Conservation (phyloP, 92 coral and sea anemone species). For the Paragorgia papillata region DNA sequence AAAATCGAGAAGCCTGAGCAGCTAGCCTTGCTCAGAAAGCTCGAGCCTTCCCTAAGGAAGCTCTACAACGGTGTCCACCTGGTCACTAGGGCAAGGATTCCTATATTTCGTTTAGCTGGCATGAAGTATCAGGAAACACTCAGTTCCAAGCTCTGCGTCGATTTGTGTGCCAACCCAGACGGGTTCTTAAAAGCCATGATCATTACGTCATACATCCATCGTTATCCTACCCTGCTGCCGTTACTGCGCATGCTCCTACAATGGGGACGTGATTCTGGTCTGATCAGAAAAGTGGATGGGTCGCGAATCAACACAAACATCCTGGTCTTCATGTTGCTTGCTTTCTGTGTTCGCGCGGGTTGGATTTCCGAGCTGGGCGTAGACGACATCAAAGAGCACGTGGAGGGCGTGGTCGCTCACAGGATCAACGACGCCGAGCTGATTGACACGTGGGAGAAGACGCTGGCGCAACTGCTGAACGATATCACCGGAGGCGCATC, state of each 20-base stretch:
- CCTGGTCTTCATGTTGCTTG: slow-evolving; percentile 71
- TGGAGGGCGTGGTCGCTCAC: neutral
- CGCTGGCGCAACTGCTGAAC: neutral
- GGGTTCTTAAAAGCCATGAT: slow-evolving; percentile 66
- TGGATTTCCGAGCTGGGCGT: slow-evolving; percentile 58
- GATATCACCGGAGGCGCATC: slow-evolving; percentile 10
- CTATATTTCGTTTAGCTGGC: slow-evolving; percentile 43
- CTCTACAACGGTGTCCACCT: slow-evolving; percentile 40
- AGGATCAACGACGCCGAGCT: slow-evolving; percentile 24
- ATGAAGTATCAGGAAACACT: slow-evolving; percentile 7
- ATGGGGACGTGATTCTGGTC: slow-evolving; percentile 80
- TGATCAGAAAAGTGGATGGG: slow-evolving; percentile 76
- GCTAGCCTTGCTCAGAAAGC: slow-evolving; percentile 46
- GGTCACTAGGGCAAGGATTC: slow-evolving; percentile 47
- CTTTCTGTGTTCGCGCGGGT: slow-evolving; percentile 65
- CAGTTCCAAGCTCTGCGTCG: slow-evolving; percentile 55
- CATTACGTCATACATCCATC: slow-evolving; percentile 67
- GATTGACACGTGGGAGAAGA: slow-evolving; percentile 23
- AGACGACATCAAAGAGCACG: slow-evolving; percentile 36
- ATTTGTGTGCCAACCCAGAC: slow-evolving; percentile 74
- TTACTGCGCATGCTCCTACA: slow-evolving; percentile 73
- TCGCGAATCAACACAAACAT: slow-evolving; percentile 71
- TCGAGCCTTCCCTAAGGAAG: slow-evolving; percentile 44
- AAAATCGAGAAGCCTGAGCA: slow-evolving; percentile 55
- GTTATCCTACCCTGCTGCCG: slow-evolving; percentile 73